Evolutionary conservation across 2,888 invertebrate genomes (phyloP).

Genomic region (Limnephilus lunatus): DNA sequence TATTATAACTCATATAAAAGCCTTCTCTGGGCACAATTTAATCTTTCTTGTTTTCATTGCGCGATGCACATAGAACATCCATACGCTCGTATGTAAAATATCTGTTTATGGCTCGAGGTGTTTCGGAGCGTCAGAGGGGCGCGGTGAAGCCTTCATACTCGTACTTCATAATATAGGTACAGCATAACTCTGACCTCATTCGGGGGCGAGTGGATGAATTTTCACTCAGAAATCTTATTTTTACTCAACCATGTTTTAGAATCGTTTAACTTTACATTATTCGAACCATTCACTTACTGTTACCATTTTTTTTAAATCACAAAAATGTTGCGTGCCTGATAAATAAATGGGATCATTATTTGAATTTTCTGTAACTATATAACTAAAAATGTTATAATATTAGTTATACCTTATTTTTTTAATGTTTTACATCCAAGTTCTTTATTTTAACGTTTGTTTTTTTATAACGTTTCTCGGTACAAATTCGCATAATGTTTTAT

Average conservation of each 20-base stretch:
- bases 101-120: slow-evolving; percentile 14
- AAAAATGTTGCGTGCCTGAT: not conserved
- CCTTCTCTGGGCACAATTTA: not conserved
- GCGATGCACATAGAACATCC: not conserved
- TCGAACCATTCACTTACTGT: not conserved
- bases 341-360: not conserved
- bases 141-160: not conserved
- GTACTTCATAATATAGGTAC: not conserved
- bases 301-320: not conserved
- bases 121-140: slow-evolving; percentile 12
- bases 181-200: slow-evolving; percentile 42
- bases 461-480: not conserved
- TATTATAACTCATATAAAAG: not conserved
- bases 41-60: not conserved
- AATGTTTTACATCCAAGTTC: not conserved
- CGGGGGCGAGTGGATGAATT: slow-evolving; percentile 10
- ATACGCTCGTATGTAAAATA: not conserved
- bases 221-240: not conserved
- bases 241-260: not conserved
- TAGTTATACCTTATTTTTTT: not conserved
- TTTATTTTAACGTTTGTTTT: not conserved
- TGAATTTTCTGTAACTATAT: not conserved
- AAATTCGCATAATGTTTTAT: not conserved
- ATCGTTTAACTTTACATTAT: not conserved
- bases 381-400: not conserved